Evolutionary conservation across 1,140 invertebrate species (phyloP), one percentile per base, ranked within the genome.

Genomic region (Brachionus sp.): DNA sequence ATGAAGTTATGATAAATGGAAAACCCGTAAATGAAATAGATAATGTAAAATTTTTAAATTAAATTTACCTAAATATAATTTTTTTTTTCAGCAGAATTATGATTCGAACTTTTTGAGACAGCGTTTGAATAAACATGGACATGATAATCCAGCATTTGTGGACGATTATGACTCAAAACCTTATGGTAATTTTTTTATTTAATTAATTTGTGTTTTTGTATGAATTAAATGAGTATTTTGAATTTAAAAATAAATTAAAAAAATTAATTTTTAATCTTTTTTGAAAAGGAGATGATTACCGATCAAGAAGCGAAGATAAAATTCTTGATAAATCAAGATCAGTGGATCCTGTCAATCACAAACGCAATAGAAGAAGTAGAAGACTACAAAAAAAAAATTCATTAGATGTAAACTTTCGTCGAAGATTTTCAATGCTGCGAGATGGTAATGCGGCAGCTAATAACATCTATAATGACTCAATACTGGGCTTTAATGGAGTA

Each of bases 71-170:
- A 53, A 9, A 13, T 37, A 35, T 44, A 35, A 42, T 25, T 46
- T 5, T 44, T 42, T 70, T 70, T n/a, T 82, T 33, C 16, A 80
- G 77, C 46, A 62, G 50, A 80, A 66, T 44, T 62, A 80, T 46
- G 70, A 75, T 46, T 75, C 70, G 4, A 75, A 75, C 42, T 75
- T 75, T 62, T 62, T 80, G 77, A 80, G 77, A 62, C 62, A 83
- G 35, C 35, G 64, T 13, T 33, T 73, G 2, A 70, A 75, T 7
- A 75, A 73, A 83, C 80, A 70, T 46, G 80, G 80, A 39, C 57
- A 68, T 73, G 80, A 83, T 73, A 83, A 83, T 68, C 57, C 57
- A 37, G 80, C 80, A 68, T 83, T 83, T 73, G 44, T 68, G 13
- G 64, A 83, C 50, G 80, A 83, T 68, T 75, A 75, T 16, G 70